A percentile compares a stretch with the other conserved stretches of the same genome.
These are phyloP conservation scores for Typhlichthys subterraneus DNA, from an alignment of 2,797 vertebrate species.

Conservation along the genomic window DNA sequence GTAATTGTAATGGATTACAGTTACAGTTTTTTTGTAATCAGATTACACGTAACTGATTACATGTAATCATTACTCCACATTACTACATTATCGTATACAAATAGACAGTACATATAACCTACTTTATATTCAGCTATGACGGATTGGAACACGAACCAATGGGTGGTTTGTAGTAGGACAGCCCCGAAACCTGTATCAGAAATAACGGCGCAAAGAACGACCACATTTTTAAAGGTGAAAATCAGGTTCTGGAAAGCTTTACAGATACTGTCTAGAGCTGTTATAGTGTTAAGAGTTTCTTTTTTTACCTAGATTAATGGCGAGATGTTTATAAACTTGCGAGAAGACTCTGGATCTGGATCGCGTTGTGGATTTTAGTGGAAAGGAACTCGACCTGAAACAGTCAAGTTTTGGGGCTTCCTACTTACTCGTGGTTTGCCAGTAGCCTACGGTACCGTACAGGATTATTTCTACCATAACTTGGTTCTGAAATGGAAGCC, in stretches of 20 bases:
- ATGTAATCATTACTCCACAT: no score
- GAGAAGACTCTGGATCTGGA: background rate
- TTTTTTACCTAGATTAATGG: slow-evolving; percentile 20
- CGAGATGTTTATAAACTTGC: slow-evolving; percentile 32
- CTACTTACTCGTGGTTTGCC: slow-evolving; percentile 15
- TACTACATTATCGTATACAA: no score
- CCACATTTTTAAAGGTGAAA: slow-evolving; percentile 2
- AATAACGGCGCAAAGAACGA: slow-evolving; percentile 4
- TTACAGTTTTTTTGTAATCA: no score
- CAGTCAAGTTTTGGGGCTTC: slow-evolving; percentile 18
- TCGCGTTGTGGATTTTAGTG: background rate
- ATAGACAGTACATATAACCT: no score
- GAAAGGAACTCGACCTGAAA: slow-evolving; percentile 5
- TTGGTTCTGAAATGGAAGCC: slow-evolving; percentile 68
- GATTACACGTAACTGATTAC: no score
- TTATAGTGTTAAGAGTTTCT: background rate
- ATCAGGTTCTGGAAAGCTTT: slow-evolving; percentile 11
- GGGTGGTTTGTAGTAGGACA: slow-evolving; percentile 25
- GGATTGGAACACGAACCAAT: slow-evolving; percentile 35
- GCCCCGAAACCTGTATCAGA: slow-evolving; percentile 40
- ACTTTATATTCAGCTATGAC: slow-evolving; percentile 8
- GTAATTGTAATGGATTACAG: no score
- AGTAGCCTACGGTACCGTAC: slow-evolving; percentile 11
- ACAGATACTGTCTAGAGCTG: background rate
- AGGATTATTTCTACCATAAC: slow-evolving; percentile 13